Evolutionary conservation across 2,797 vertebrate species (phyloP).

Genomic region (Chromobotia macracanthus): DNA sequence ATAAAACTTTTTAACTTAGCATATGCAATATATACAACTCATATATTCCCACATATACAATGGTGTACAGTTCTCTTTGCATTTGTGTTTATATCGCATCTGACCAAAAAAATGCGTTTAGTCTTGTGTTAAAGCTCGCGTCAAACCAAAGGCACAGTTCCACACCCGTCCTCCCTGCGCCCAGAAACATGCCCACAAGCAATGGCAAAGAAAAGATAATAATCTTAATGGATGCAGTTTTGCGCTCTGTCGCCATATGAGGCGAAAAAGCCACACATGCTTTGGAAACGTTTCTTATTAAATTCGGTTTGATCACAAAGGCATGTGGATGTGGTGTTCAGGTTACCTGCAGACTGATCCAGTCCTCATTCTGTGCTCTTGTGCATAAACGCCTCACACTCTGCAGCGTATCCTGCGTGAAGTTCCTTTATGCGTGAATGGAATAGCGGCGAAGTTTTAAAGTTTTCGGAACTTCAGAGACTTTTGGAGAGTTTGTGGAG

Average conservation of each 20-base stretch:
- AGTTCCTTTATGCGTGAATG: not conserved
- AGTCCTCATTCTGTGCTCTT: slow-evolving; percentile 69
- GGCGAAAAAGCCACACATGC: not conserved
- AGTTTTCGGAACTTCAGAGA: not conserved
- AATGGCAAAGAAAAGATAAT: not conserved
- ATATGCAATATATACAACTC: not conserved
- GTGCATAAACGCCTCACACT: slow-evolving; percentile 1
- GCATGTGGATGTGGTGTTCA: not conserved
- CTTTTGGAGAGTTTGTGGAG: slow-evolving; percentile 4
- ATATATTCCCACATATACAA: not conserved
- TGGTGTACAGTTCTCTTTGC: not conserved
- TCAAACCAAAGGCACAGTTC: not conserved
- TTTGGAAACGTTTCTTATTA: not conserved
- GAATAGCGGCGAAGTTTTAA: not conserved
- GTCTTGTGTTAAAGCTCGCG: not conserved
- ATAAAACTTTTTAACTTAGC: not conserved
- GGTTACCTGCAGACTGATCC: slow-evolving; percentile 75
- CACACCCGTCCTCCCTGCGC: not conserved
- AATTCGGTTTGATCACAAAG: not conserved
- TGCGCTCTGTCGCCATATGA: not conserved
- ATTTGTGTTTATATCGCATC: not conserved
- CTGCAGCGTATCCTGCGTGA: not conserved
- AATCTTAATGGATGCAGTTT: not conserved
- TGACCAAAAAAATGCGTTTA: not conserved
- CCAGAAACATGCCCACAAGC: not conserved